Percentiles rank a stretch among this genome's conserved stretches.
phyloP scores from a whole-genome alignment of 2,113 vertebrate species.

The Perca schrenkii region DNA sequence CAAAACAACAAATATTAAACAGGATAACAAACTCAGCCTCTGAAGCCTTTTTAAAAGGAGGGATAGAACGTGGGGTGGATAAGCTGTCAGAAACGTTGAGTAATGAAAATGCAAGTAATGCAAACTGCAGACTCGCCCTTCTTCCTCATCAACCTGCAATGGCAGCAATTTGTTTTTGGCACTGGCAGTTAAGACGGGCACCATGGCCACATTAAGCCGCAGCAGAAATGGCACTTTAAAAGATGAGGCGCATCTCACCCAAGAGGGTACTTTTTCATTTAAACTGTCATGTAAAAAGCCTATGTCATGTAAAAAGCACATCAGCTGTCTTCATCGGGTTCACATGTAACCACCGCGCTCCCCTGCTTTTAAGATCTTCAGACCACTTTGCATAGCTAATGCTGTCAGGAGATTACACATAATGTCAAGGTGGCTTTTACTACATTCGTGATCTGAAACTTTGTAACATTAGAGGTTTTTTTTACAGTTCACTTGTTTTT shows the following conservation, averaged over 20 bases:
- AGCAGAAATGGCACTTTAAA: constrained; percentile 38
- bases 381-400: constrained; percentile 32
- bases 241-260: constrained; percentile 29
- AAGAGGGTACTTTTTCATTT: constrained; percentile 43
- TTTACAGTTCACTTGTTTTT: background rate
- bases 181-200: constrained; percentile 15
- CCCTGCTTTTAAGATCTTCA: constrained; percentile 11
- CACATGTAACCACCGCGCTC: constrained; percentile 30
- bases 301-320: constrained; percentile 45
- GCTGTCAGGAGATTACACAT: constrained; percentile 16
- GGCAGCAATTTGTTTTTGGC: constrained; percentile 60
- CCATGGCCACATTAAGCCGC: constrained; percentile 23
- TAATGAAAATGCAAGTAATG: constrained; percentile 56
- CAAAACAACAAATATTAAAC: too few species aligned
- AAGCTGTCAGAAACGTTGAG: constrained; percentile 45
- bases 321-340: constrained; percentile 16
- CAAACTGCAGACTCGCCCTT: constrained; percentile 41
- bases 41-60: constrained; percentile 12
- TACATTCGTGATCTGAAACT: background rate
- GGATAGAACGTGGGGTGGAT: background rate
- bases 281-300: constrained; percentile 55
- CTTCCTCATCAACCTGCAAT: constrained; percentile 57
- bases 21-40: constrained; percentile 5
- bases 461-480: background rate
- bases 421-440: background rate